These are phyloP conservation scores for Carapus acus DNA, from an alignment of 2,797 vertebrate species.

Conservation along the genomic window DNA sequence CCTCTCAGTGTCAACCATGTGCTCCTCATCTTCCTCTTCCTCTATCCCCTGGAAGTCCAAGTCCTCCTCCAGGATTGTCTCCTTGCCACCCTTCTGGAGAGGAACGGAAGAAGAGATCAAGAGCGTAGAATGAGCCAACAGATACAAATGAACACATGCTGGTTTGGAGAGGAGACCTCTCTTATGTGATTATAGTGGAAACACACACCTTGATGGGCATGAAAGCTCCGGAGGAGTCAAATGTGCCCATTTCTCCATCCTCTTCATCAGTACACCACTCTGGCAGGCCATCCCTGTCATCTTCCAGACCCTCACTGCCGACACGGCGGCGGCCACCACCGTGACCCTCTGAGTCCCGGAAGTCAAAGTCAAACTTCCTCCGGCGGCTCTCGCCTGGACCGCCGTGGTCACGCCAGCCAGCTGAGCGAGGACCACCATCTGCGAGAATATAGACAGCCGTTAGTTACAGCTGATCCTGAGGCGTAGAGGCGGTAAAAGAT, in stretches of 20 bases:
- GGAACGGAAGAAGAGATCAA: neutral
- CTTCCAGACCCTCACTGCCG: slow-evolving; percentile 81
- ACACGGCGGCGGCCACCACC: slow-evolving; percentile 73
- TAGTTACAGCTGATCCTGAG: neutral
- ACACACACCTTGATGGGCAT: slow-evolving; percentile 75
- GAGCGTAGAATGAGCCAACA: neutral
- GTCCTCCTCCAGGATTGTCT: slow-evolving; percentile 82
- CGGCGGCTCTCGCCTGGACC: slow-evolving; percentile 74
- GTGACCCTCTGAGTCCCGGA: slow-evolving; percentile 79
- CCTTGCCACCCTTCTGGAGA: slow-evolving; percentile 81
- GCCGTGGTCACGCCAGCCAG: slow-evolving; percentile 84
- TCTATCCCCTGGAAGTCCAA: slow-evolving; percentile 85
- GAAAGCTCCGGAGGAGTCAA: slow-evolving; percentile 89
- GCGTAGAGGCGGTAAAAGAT: too few relatives aligned
- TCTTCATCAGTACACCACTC: slow-evolving; percentile 93
- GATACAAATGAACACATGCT: neutral
- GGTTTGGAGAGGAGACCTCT: too few relatives aligned
- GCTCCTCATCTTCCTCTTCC: slow-evolving; percentile 74
- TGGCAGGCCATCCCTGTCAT: slow-evolving; percentile 83
- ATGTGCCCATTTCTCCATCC: slow-evolving; percentile 89
- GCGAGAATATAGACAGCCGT: neutral
- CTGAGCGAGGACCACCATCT: slow-evolving; percentile 84
- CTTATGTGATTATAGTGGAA: neutral
- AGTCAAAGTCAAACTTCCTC: slow-evolving; percentile 86
- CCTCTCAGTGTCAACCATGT: slow-evolving; percentile 45